phyloP scores from a whole-genome alignment of 2,888 invertebrate genomes.

The Anoplius nigerrimus region DNA sequence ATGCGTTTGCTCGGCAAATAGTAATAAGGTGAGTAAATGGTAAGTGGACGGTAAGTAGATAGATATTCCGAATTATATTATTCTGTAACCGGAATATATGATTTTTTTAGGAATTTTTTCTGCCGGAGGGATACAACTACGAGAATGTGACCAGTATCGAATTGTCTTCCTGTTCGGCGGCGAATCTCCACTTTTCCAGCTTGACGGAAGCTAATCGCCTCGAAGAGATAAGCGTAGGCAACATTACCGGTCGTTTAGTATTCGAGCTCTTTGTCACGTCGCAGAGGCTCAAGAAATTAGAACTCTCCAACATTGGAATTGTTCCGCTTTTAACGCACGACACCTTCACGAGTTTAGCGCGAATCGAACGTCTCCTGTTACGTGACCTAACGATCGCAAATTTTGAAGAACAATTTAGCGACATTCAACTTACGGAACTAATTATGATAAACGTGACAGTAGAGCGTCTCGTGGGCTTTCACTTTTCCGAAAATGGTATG shows the following conservation, averaged over 20 bases:
- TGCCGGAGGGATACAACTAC: constrained; percentile 56
- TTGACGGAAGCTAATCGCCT: constrained; percentile 47
- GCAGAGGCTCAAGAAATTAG: constrained; percentile 41
- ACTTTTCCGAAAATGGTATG: constrained; percentile 51
- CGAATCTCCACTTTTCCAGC: constrained; percentile 52
- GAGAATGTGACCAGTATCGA: constrained; percentile 51
- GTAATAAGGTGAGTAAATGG: too few species aligned
- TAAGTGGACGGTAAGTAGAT: too few species aligned
- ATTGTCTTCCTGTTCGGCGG: constrained; percentile 54
- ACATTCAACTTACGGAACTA: constrained; percentile 45
- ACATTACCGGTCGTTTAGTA: constrained; percentile 53
- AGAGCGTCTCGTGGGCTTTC: constrained; percentile 46
- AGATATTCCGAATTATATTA: too few species aligned
- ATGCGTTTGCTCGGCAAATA: constrained; percentile 49
- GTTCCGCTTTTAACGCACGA: constrained; percentile 52
- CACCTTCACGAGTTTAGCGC: constrained; percentile 45
- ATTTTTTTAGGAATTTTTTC: constrained; percentile 54
- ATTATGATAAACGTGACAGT: constrained; percentile 59
- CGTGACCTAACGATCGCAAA: constrained; percentile 53
- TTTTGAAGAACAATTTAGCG: constrained; percentile 58
- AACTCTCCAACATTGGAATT: constrained; percentile 50
- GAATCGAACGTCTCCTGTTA: constrained; percentile 53
- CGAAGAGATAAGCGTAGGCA: constrained; percentile 54
- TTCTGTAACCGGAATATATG: too few species aligned
- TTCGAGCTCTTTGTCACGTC: constrained; percentile 49